Conservation (phyloP, 2,888 invertebrate genomes). For the Thymelicus lineola region DNA sequence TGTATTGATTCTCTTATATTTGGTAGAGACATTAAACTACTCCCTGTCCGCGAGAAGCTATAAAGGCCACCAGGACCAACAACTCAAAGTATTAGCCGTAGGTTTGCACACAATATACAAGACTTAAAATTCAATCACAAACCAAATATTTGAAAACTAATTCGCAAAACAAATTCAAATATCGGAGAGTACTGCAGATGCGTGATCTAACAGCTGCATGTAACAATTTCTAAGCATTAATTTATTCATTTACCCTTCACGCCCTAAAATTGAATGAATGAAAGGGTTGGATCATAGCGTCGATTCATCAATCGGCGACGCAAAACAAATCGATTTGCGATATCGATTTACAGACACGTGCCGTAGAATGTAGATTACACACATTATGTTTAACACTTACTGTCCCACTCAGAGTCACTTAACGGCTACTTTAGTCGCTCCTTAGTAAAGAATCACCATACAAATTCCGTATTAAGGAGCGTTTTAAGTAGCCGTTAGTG, state of each 20-base stretch:
- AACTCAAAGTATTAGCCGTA: constrained; percentile 2
- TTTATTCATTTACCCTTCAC: constrained; percentile 83
- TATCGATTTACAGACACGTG: constrained; percentile 65
- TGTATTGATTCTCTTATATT: too few species aligned
- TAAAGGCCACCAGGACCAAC: too few species aligned
- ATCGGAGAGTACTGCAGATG: constrained; percentile 54
- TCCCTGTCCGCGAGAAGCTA: too few species aligned
- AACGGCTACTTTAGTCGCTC: too few species aligned
- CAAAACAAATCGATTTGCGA: constrained; percentile 74
- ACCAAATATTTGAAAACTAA: constrained; percentile 46
- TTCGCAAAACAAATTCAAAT: constrained; percentile 40
- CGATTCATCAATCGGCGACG: constrained; percentile 71
- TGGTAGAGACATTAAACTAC: too few species aligned
- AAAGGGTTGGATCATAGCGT: constrained; percentile 63
- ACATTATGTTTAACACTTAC: too few species aligned
- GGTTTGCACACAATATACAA: constrained; percentile 33
- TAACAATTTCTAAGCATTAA: constrained; percentile 67
- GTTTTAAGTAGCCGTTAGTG: too few species aligned
- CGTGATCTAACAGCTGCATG: constrained; percentile 71
- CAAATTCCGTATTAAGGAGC: too few species aligned
- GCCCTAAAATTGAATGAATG: constrained; percentile 68
- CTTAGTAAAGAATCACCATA: too few species aligned
- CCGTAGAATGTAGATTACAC: constrained; percentile 17
- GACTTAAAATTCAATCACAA: constrained; percentile 19
- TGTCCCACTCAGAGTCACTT: too few species aligned